Percentiles rank a stretch among this genome's conserved stretches.
phyloP scores from a whole-genome alignment of 1,140 invertebrate genomes.

The Choristoneura fumiferana region DNA sequence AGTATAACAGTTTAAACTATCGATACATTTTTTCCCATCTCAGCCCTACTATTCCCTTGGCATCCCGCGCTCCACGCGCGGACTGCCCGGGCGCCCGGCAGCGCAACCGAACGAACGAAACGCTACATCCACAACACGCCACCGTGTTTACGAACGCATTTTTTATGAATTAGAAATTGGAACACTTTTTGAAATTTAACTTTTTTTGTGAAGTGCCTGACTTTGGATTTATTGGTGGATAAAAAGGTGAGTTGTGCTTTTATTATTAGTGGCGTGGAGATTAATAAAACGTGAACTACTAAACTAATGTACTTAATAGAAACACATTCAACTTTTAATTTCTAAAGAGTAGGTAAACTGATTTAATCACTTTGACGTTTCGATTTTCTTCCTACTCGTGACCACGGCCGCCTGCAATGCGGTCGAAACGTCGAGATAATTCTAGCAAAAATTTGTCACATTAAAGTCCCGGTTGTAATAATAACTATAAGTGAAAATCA shows the following conservation, averaged over 20 bases:
- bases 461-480: too few species aligned
- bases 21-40: slow-evolving; percentile 21
- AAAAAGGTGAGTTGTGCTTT: slow-evolving; percentile 34
- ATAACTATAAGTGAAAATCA: too few species aligned
- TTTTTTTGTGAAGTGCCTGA: slow-evolving; percentile 40
- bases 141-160: slow-evolving; percentile 56
- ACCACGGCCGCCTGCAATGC: too few species aligned
- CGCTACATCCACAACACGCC: slow-evolving; percentile 48
- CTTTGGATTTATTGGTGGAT: slow-evolving; percentile 40
- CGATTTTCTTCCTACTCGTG: too few species aligned
- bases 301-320: too few species aligned
- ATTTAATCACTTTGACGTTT: too few species aligned
- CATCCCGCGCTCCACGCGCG: slow-evolving; percentile 33
- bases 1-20: background rate
- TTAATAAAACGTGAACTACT: too few species aligned
- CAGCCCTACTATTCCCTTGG: slow-evolving; percentile 35
- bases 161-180: slow-evolving; percentile 23
- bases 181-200: slow-evolving; percentile 26
- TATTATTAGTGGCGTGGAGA: too few species aligned
- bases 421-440: too few species aligned
- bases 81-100: slow-evolving; percentile 65
- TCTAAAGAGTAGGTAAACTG: too few species aligned
- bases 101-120: slow-evolving; percentile 72
- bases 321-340: too few species aligned
- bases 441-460: too few species aligned